phyloP scores from a whole-genome alignment of 1,140 invertebrate species.

The Brachionus rotundiformis region DNA sequence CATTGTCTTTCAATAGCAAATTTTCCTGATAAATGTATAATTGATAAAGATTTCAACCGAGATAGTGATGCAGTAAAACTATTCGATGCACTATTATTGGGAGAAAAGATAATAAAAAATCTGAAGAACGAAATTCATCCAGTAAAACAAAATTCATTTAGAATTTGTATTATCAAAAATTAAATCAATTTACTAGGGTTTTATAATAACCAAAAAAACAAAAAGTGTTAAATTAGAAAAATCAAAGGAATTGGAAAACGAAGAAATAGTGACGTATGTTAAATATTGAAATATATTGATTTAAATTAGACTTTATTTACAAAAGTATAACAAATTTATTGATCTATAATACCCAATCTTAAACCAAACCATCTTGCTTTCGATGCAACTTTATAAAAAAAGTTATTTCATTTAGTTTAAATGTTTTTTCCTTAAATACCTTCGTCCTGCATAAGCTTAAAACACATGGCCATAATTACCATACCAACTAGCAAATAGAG shows the following conservation, averaged over 20 bases:
- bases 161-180: constrained; percentile 46
- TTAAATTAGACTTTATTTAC: constrained; percentile 21
- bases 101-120: constrained; percentile 70
- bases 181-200: constrained; percentile 69
- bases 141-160: constrained; percentile 55
- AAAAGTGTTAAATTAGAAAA: constrained; percentile 68
- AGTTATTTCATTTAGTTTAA: neutral
- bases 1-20: constrained; percentile 75
- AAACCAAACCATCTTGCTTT: constrained; percentile 48
- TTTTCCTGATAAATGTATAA: constrained; percentile 68
- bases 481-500: constrained; percentile 53
- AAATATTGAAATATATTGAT: neutral
- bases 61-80: constrained; percentile 70
- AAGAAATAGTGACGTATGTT: constrained; percentile 73
- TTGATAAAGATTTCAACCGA: constrained; percentile 70
- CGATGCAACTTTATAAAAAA: constrained; percentile 1
- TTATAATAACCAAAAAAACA: constrained; percentile 79
- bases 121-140: constrained; percentile 57
- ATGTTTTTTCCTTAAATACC: neutral
- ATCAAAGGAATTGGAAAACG: constrained; percentile 67
- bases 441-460: constrained; percentile 53
- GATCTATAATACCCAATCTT: constrained; percentile 50
- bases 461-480: constrained; percentile 54
- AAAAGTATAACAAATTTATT: constrained; percentile 47
- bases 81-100: constrained; percentile 71